Percentiles rank a stretch among this genome's conserved stretches.
Evolutionary conservation across 2,888 invertebrate genomes (phyloP).

Genomic region (Agrilus biguttatus): DNA sequence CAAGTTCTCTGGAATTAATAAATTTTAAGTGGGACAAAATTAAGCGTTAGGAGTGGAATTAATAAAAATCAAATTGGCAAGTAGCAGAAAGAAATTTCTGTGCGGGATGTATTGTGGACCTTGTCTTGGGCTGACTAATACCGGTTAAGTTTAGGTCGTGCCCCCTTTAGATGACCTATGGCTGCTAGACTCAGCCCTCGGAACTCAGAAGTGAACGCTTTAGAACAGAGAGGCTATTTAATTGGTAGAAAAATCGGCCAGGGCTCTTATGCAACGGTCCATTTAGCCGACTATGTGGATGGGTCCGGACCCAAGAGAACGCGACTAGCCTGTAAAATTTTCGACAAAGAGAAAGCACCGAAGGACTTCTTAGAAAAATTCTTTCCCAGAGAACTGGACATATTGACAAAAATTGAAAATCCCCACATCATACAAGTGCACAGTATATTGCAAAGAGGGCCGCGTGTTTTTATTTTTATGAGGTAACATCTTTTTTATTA

Average conservation of each 20-base stretch:
- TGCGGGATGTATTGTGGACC: neutral
- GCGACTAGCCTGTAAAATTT: conserved; percentile 79
- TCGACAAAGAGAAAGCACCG: conserved; percentile 79
- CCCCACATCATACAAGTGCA: conserved; percentile 83
- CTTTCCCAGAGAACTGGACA: conserved; percentile 84
- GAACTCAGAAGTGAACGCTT: conserved; percentile 71
- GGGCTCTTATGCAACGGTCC: conserved; percentile 84
- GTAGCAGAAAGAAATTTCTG: conserved; percentile 4
- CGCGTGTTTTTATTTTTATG: conserved; percentile 82
- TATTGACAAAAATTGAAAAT: conserved; percentile 77
- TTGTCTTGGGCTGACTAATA: neutral
- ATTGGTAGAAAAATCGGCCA: conserved; percentile 81
- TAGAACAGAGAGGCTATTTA: conserved; percentile 70
- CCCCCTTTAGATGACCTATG: conserved; percentile 31
- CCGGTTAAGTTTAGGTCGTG: neutral
- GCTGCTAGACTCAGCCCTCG: conserved; percentile 61
- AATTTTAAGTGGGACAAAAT: conserved; percentile 10
- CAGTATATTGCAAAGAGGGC: conserved; percentile 69
- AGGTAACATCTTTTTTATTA: conserved; percentile 28
- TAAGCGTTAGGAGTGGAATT: conserved; percentile 3
- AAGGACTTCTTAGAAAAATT: conserved; percentile 83
- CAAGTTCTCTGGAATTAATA: conserved; percentile 7
- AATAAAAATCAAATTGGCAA: conserved; percentile 4
- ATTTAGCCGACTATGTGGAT: conserved; percentile 70
- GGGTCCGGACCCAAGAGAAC: conserved; percentile 53